These are phyloP conservation scores for Cryptoblepharus egeriae DNA, from an alignment of 2,797 vertebrate species.

Conservation along the genomic window DNA sequence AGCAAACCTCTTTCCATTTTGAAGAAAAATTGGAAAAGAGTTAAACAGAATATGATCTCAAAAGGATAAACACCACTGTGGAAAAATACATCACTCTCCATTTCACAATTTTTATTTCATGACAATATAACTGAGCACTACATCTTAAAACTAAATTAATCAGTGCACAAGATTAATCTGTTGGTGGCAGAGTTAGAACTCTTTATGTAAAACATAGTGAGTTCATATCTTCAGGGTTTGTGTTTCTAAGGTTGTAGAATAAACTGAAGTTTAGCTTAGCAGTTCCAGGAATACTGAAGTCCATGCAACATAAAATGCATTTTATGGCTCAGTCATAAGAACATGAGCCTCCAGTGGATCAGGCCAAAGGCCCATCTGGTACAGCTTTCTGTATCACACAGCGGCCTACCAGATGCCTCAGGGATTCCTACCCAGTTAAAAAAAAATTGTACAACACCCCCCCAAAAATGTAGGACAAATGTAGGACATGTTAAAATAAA, in stretches of 20 bases:
- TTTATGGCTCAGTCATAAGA: background rate
- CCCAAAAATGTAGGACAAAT: too few species aligned
- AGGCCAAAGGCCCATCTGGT: too few species aligned
- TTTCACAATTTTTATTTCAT: conserved; percentile 11
- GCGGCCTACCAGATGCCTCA: too few species aligned
- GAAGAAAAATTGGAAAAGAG: conserved; percentile 15
- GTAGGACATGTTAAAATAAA: too few species aligned
- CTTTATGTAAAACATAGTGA: background rate
- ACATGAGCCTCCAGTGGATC: too few species aligned
- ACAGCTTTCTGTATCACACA: too few species aligned
- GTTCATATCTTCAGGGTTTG: background rate
- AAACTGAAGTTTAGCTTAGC: background rate
- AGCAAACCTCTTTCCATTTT: background rate
- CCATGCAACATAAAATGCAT: background rate
- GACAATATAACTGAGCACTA: conserved; percentile 6
- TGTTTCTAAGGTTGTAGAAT: background rate
- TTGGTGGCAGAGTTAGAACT: background rate
- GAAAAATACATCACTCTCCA: background rate
- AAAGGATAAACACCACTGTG: background rate
- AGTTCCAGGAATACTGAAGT: background rate
- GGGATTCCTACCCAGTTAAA: too few species aligned
- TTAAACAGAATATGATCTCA: background rate
- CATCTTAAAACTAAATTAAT: background rate
- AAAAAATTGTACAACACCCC: too few species aligned
- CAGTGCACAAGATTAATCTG: conserved; percentile 12